A percentile compares a stretch with the other conserved stretches of the same genome.
These are phyloP conservation scores for Drosophila azteca DNA, from an alignment of 1,140 invertebrate species.

Conservation along the genomic window DNA sequence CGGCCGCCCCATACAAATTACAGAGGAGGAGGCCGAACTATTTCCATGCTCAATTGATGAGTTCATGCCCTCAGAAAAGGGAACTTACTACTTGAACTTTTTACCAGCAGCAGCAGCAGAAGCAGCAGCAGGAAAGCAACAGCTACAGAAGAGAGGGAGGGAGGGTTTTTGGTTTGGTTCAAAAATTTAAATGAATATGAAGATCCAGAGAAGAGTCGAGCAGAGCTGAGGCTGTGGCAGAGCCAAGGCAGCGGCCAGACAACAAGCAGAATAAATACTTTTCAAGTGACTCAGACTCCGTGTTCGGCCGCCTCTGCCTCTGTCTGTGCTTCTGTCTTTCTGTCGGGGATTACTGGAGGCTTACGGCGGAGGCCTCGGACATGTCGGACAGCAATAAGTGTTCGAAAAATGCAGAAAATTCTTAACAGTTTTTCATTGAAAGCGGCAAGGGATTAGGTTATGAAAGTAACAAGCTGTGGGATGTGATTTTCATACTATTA, in stretches of 20 bases:
- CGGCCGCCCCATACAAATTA: constrained; percentile 19
- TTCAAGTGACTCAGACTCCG: constrained; percentile 35
- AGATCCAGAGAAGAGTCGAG: neutral
- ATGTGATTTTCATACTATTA: no score
- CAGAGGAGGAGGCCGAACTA: constrained; percentile 49
- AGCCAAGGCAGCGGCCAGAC: constrained; percentile 35
- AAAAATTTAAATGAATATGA: constrained; percentile 44
- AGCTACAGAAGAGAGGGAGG: no score
- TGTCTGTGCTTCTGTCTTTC: no score
- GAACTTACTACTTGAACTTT: constrained; percentile 69
- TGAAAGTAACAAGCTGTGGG: no score
- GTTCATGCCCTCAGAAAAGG: constrained; percentile 56
- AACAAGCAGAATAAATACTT: constrained; percentile 23
- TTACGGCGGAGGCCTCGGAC: constrained; percentile 1
- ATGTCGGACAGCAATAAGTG: neutral
- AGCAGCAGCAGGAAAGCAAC: no score
- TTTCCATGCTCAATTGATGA: constrained; percentile 75
- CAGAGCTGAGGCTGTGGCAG: no score
- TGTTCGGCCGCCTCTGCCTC: no score
- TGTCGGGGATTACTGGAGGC: constrained; percentile 29
- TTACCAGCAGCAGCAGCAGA: constrained; percentile 9
- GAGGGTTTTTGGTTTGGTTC: no score
- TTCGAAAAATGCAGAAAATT: no score
- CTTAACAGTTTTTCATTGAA: no score
- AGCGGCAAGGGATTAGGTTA: no score